Evolutionary conservation across 2,888 invertebrate genomes (phyloP), one percentile per base, ranked within the genome.

Genomic region (Mechanitis messenoides): DNA sequence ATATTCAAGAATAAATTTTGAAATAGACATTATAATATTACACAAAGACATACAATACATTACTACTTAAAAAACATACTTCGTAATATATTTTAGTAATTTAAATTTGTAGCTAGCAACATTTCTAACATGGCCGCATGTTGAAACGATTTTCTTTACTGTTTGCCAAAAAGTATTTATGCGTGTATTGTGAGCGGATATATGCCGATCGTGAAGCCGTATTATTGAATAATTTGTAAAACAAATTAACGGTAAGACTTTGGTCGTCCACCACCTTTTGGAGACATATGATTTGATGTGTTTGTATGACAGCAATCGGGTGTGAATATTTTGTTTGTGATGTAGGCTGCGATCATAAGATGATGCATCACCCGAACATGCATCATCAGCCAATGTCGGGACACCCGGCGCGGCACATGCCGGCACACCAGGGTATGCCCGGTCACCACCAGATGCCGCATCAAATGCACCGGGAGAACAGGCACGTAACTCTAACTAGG

Each of bases 81-180:
- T 9, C 3, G 11, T 11, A 42, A 9, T 42, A 42, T 42, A 9
- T 9, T 9, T 3, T 11, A 42, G 38, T 42, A 42, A 42, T 42
- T 42, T 9, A 9, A 42, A 42, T 42, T 42, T 42, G 7, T 42
- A 42, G 42, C 42, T 42, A 42, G 42, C 61, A 66, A 66, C 66
- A 66, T 66, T 66, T 83, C 85, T 93, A 95, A 94, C 94, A 94
- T 95, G 94, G 95, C 94, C 94, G 94, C 94, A 94, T 94, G 94
- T 94, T 94, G 94, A 92, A 91, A 90, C 91, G 91, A 91, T 93
- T 93, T 93, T 94, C 93, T 94, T 94, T 94, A 93, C 93, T 94
- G 93, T 94, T 94, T 92, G 93, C 93, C 94, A 93, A 93, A 87
- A 74, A 73, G 76, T 73, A 79, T 71, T 76, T 74, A 78, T 78